Conservation (phyloP, 2,797 vertebrate genomes). For the Spheniscus humboldti region DNA sequence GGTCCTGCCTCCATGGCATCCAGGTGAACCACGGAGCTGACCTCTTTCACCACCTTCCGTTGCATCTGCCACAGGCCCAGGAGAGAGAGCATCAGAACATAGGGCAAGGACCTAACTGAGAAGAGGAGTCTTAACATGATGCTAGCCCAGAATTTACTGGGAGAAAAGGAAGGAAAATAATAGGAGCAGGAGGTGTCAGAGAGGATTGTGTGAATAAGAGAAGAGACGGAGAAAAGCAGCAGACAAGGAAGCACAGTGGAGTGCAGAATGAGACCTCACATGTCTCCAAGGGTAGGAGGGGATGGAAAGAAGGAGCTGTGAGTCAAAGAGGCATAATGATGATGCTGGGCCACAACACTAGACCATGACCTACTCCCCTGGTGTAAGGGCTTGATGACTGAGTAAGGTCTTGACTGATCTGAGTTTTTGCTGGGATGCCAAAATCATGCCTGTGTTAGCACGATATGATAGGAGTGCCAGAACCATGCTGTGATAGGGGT, state of each 20-base stretch:
- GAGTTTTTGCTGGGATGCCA: background rate
- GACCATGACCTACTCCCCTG: background rate
- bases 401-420: background rate
- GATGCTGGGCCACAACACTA: background rate
- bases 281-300: background rate
- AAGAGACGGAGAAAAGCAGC: background rate
- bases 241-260: background rate
- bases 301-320: background rate
- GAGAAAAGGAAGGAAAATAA: background rate
- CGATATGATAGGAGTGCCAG: background rate
- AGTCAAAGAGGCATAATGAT: background rate
- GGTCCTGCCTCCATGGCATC: constrained; percentile 59
- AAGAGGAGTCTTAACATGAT: background rate
- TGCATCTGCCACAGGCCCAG: constrained; percentile 51
- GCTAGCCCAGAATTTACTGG: background rate
- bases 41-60: constrained; percentile 26
- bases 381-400: background rate
- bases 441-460: background rate
- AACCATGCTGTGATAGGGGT: background rate
- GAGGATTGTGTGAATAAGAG: background rate
- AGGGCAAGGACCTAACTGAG: background rate
- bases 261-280: background rate
- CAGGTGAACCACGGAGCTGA: constrained; percentile 40
- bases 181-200: background rate
- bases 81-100: background rate